These are phyloP conservation scores for Formica exsecta DNA, from an alignment of 1,140 invertebrate species.

Conservation along the genomic window DNA sequence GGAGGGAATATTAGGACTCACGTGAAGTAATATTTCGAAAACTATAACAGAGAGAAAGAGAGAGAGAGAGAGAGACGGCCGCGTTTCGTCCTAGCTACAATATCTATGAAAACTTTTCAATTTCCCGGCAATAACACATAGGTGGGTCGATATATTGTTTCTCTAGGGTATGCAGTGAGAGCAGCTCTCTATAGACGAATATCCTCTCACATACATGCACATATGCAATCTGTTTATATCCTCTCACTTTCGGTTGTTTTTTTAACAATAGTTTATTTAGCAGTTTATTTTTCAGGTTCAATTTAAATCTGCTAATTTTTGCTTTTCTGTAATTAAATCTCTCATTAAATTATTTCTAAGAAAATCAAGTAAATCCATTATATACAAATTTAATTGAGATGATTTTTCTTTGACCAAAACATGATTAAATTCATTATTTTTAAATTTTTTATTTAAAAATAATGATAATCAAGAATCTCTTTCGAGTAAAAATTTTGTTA, in stretches of 20 bases:
- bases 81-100: constrained; percentile 52
- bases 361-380: too few relatives aligned
- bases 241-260: constrained; percentile 9
- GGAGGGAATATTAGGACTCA: constrained; percentile 33
- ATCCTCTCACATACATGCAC: not conserved
- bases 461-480: not conserved
- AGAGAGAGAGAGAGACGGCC: constrained; percentile 4
- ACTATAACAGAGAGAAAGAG: constrained; percentile 53
- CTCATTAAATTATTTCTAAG: not conserved
- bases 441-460: not conserved
- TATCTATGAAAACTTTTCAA: constrained; percentile 81
- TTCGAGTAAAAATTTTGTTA: not conserved
- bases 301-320: not conserved
- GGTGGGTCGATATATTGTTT: constrained; percentile 69
- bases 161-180: constrained; percentile 45
- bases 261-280: not conserved
- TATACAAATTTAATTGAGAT: not conserved
- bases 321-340: not conserved
- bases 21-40: constrained; percentile 78
- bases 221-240: not conserved
- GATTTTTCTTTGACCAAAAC: not conserved
- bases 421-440: constrained; percentile 1
- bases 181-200: constrained; percentile 24
- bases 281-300: not conserved
- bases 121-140: constrained; percentile 81